Evolutionary conservation across 2,888 invertebrate species (phyloP).

Genomic region (Lathronympha strigana): DNA sequence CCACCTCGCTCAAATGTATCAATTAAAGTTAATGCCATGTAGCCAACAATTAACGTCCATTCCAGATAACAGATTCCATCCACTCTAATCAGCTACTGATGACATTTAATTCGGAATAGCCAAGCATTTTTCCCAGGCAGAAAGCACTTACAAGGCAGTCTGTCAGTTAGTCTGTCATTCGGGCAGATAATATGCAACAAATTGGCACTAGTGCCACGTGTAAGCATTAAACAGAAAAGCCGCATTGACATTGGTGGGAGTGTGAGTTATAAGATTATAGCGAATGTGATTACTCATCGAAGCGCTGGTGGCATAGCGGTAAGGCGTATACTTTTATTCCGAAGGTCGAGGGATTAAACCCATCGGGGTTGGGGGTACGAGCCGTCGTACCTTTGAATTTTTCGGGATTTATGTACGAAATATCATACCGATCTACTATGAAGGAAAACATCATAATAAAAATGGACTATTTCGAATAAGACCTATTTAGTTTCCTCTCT

Average conservation of each 20-base stretch:
- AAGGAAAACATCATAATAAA: too few species aligned
- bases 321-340: too few species aligned
- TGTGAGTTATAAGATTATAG: conserved; percentile 38
- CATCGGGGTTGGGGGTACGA: too few species aligned
- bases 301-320: too few species aligned
- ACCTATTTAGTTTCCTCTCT: too few species aligned
- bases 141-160: conserved; percentile 60
- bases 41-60: conserved; percentile 19
- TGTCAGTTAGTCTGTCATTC: conserved; percentile 64
- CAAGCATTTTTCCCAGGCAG: conserved; percentile 41
- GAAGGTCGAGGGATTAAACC: too few species aligned
- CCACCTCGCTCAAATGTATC: conserved; percentile 18
- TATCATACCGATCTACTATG: too few species aligned
- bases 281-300: background rate
- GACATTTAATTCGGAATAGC: conserved; percentile 42
- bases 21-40: conserved; percentile 23
- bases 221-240: conserved; percentile 70
- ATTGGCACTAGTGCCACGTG: conserved; percentile 73
- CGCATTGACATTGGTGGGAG: conserved; percentile 57
- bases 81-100: conserved; percentile 33
- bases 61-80: conserved; percentile 18
- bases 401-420: too few species aligned
- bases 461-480: too few species aligned
- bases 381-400: too few species aligned
- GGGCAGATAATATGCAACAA: conserved; percentile 73